Percentiles rank a stretch among this genome's conserved stretches.
These are phyloP conservation scores for Desmophyllum pertusum DNA, from an alignment of 92 coral and sea anemone species.

Conservation along the genomic window DNA sequence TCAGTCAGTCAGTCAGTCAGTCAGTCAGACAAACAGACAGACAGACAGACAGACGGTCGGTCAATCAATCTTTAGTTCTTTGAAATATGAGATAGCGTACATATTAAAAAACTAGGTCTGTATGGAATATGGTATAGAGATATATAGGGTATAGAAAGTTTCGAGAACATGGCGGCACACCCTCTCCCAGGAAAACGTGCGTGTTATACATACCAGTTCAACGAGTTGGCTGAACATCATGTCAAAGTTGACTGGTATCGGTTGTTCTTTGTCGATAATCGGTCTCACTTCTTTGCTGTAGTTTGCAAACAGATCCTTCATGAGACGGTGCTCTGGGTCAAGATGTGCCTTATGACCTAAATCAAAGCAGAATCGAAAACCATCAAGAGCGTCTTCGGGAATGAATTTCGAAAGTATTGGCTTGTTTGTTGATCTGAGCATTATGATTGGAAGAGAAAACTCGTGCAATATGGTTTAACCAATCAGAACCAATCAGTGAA, in stretches of 20 bases:
- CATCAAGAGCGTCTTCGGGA: not conserved
- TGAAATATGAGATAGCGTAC: too few species aligned
- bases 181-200: not conserved
- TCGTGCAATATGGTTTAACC: not conserved
- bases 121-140: too few species aligned
- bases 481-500: not conserved
- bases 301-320: constrained; percentile 58
- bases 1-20: too few species aligned
- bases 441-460: not conserved
- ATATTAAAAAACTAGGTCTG: too few species aligned
- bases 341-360: constrained; percentile 47
- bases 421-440: not conserved
- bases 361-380: not conserved
- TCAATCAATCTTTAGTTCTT: too few species aligned
- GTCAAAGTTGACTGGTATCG: constrained; percentile 68
- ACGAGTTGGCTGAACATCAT: constrained; percentile 82
- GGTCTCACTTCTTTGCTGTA: constrained; percentile 85
- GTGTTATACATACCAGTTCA: constrained; percentile 58
- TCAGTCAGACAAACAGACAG: too few species aligned
- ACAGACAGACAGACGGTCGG: too few species aligned
- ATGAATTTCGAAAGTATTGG: too few species aligned
- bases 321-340: constrained; percentile 71
- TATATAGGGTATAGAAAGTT: not conserved
- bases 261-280: constrained; percentile 51
- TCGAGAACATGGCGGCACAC: not conserved